Base-by-base conservation (phyloP, 1,140 invertebrate genomes). In the Temnothorax curvispinosus region DNA sequence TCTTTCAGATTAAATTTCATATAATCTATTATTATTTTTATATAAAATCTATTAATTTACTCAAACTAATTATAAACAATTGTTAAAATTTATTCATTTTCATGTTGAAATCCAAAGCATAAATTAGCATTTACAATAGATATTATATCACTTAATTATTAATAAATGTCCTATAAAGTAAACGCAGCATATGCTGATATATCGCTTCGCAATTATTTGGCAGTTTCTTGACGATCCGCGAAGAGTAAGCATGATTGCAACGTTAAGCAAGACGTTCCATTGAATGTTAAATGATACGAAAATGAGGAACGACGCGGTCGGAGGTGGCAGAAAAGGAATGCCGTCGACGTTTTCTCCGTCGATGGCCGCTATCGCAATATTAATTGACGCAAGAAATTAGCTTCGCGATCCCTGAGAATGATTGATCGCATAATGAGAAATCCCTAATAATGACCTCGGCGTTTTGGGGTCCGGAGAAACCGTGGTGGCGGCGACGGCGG, bases 351-450 rank as follows among this genome's bases (percentile, higher is more conserved):
- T 88, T 62, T 86, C 76, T 85, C 75, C 88, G 84, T 91, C 87
- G 88, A 88, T 90, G 88, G 84, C 75, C 71, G 64, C 64, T 89
- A 81, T 92, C 89, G 86, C 89, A 91, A 94, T 94, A 94, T 95
- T 95, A 94, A 95, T 94, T 94, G 93, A 92, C 90, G 92, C 89
- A 92, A 92, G 92, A 94, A 94, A 95, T 95, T 94, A 94, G 93
- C 88, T 90, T 87, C 88, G 81, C 87, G 92, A 93, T 92, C 91
- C 87, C 86, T 80, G 88, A 85, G 91, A 94, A 94, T 95, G 94
- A 95, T 95, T 95, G 93, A 95, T 95, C 94, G 92, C 93, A 87
- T 94, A 95, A 94, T 95, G 94, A 94, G 92, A 93, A 94, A 94
- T 95, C 93, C 93, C 92, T 94, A 95, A 95, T 95, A 95, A 95